Evolutionary conservation across 2,113 vertebrate species (phyloP).

Genomic region (Upupa epops): DNA sequence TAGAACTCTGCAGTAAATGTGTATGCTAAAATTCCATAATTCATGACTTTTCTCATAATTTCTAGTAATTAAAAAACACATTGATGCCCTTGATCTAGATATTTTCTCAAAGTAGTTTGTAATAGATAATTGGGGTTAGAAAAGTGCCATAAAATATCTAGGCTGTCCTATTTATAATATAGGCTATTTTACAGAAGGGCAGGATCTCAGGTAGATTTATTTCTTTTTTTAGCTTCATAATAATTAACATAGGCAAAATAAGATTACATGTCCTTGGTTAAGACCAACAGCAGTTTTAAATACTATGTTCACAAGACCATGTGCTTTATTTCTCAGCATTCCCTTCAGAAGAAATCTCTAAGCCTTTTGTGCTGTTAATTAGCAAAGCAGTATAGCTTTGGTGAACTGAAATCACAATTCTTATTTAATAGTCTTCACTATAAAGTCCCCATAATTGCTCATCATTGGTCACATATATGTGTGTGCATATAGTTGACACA

Average conservation of each 20-base stretch:
- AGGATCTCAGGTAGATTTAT: neutral
- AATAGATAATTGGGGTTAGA: neutral
- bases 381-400: constrained; percentile 31
- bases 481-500: neutral
- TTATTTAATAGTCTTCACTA: neutral
- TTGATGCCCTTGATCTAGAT: neutral
- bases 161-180: neutral
- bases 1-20: neutral
- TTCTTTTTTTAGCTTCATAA: neutral
- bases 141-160: neutral
- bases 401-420: neutral
- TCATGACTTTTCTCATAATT: neutral
- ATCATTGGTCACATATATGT: neutral
- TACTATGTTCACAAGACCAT: neutral
- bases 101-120: neutral
- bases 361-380: constrained; percentile 35
- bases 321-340: constrained; percentile 2
- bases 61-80: neutral
- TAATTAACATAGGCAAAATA: constrained; percentile 25
- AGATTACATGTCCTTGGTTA: constrained; percentile 6
- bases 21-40: neutral
- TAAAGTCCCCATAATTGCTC: neutral
- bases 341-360: constrained; percentile 4
- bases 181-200: neutral
- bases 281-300: constrained; percentile 10